phyloP scores from a whole-genome alignment of 1,140 invertebrate species.

The Mamestra configurata region DNA sequence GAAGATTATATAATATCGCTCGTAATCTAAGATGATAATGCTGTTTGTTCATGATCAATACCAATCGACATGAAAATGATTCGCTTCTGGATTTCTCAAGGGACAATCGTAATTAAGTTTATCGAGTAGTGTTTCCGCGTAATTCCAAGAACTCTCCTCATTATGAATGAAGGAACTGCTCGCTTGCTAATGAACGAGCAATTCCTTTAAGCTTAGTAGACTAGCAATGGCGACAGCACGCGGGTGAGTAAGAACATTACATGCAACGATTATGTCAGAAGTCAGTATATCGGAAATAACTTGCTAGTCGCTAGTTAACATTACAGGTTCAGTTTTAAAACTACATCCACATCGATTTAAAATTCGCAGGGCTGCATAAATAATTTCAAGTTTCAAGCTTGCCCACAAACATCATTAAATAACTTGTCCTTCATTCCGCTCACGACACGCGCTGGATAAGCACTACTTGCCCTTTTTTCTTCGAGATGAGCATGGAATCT shows the following conservation, averaged over 20 bases:
- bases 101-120: neutral
- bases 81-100: neutral
- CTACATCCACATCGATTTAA: neutral
- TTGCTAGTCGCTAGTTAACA: neutral
- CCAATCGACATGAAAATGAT: neutral
- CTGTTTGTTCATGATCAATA: neutral
- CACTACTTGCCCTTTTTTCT: constrained; percentile 20
- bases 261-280: constrained; percentile 7
- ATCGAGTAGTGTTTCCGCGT: constrained; percentile 9
- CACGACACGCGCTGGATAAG: constrained; percentile 27
- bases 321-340: constrained; percentile 4
- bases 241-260: constrained; percentile 11
- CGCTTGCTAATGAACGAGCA: constrained; percentile 16
- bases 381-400: constrained; percentile 22
- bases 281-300: neutral
- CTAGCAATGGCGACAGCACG: neutral
- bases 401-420: constrained; percentile 29
- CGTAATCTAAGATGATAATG: neutral
- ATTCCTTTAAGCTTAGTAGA: neutral
- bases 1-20: neutral
- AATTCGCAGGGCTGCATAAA: constrained; percentile 12
- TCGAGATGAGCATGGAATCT: constrained; percentile 29
- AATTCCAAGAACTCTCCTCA: constrained; percentile 9
- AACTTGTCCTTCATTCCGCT: constrained; percentile 23
- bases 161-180: constrained; percentile 13